phyloP scores from a whole-genome alignment of 2,888 invertebrate genomes.

The Unio pictorum region DNA sequence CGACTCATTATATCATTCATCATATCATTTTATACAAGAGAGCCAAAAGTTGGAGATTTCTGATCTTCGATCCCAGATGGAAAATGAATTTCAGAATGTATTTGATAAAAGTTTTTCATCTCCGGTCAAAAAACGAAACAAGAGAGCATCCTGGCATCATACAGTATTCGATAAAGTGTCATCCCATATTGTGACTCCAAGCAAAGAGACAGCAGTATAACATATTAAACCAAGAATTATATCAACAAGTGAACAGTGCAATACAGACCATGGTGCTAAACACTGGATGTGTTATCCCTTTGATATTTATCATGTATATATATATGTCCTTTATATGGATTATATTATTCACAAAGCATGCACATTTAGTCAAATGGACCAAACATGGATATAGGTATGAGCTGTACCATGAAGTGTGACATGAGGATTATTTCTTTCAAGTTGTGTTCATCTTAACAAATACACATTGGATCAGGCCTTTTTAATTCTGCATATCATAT shows the following conservation, averaged over 20 bases:
- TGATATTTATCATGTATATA: constrained; percentile 1
- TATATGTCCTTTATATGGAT: too few species aligned
- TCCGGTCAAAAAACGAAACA: constrained; percentile 31
- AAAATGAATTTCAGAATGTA: constrained; percentile 16
- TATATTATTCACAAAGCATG: too few species aligned
- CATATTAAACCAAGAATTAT: not conserved
- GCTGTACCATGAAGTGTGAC: constrained; percentile 1
- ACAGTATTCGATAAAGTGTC: constrained; percentile 39
- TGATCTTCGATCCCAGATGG: constrained; percentile 29
- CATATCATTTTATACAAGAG: constrained; percentile 23
- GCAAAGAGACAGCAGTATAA: constrained; percentile 38
- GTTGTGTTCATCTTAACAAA: constrained; percentile 43
- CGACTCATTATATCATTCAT: constrained; percentile 34
- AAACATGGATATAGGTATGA: constrained; percentile 2
- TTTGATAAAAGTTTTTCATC: constrained; percentile 17
- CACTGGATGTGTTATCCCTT: constrained; percentile 1
- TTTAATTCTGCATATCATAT: constrained; percentile 9
- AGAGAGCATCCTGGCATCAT: constrained; percentile 49
- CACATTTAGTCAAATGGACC: too few species aligned
- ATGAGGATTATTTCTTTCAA: constrained; percentile 17
- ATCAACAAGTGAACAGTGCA: not conserved
- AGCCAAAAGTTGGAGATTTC: constrained; percentile 23
- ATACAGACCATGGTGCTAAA: too few species aligned
- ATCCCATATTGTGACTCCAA: constrained; percentile 24
- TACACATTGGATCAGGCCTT: constrained; percentile 9